Base-by-base conservation (phyloP, 2,888 invertebrate genomes). In the Limnephilus rhombicus region DNA sequence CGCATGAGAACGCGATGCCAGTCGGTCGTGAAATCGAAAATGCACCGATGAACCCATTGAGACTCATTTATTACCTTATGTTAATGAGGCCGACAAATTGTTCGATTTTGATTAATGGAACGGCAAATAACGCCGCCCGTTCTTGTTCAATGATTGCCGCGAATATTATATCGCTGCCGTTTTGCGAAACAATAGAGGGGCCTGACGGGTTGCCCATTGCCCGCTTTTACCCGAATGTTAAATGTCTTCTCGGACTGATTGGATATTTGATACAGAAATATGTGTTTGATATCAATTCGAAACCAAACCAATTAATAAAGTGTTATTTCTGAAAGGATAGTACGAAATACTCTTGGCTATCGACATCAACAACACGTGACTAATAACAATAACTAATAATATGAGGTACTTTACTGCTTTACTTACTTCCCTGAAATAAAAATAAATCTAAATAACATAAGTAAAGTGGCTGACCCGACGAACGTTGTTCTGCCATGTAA, bases 11-110 rank as follows among this genome's bases (percentile, higher is more conserved):
- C 34, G 5, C 29, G 37, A 41, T 88, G 68, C 2, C 88, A 68
- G 88, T 18, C 31, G 37, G 7, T 53, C 88, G 88, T 88, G 88
- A 68, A 88, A 88, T 88, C 68, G 88, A 88, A 88, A 88, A 88
- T 88, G 88, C 88, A 68, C 88, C 88, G 24, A 34, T 88, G 88
- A 24, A 68, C 68, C 88, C 37, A 88, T 68, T 88, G 68, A 29
- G 68, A n/a, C 88, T 68, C 88, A 18, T 49, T 88, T 68, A 88
- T 88, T 68, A 88, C 45, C 86, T 49, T 86, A 86, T 49, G 86
- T 45, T 86, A 86, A 86, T 86, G 86, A 29, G 13, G 86, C 49
- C 49, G 24, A 29, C 86, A 45, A 86, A 41, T 45, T 41, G 86
- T 45, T 49, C 86, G 83, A 86, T 41, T 45, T 45, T 86, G 45